phyloP scores from a whole-genome alignment of 2,113 vertebrate species.

The Verasper variegatus region DNA sequence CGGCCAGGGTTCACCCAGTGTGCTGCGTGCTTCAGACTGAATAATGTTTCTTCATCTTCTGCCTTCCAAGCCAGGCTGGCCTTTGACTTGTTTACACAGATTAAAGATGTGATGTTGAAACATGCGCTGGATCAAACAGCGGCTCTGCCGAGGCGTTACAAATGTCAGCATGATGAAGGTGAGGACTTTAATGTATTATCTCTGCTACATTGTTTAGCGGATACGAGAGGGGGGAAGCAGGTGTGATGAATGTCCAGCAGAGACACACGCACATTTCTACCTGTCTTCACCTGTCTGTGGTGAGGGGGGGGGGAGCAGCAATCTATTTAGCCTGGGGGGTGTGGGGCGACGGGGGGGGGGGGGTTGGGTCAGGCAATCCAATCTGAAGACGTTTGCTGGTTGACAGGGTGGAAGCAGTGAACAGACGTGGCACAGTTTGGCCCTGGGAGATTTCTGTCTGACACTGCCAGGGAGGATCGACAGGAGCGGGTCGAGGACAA shows the following conservation, averaged over 20 bases:
- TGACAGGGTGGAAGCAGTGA: slow-evolving; percentile 70
- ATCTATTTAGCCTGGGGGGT: slow-evolving; percentile 54
- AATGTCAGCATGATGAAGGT: slow-evolving; percentile 76
- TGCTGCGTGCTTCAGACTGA: slow-evolving; percentile 47
- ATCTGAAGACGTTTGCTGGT: slow-evolving; percentile 71
- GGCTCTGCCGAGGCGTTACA: slow-evolving; percentile 55
- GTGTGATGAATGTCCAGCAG: slow-evolving; percentile 66
- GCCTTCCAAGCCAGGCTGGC: slow-evolving; percentile 53
- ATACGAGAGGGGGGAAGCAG: slow-evolving; percentile 49
- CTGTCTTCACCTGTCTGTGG: slow-evolving; percentile 59
- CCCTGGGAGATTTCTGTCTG: slow-evolving; percentile 70
- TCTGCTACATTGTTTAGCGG: slow-evolving; percentile 52
- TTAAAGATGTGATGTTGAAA: slow-evolving; percentile 74
- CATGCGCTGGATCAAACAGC: slow-evolving; percentile 58
- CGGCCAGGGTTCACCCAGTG: slow-evolving; percentile 26
- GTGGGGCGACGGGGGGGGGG: not conserved
- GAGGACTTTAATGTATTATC: slow-evolving; percentile 72
- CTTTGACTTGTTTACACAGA: slow-evolving; percentile 80
- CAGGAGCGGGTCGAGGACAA: slow-evolving; percentile 53
- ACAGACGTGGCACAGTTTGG: slow-evolving; percentile 64
- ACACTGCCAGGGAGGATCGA: slow-evolving; percentile 47
- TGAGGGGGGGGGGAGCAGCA: not conserved
- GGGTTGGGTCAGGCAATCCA: slow-evolving; percentile 51
- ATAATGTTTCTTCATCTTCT: slow-evolving; percentile 54
- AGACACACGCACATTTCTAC: slow-evolving; percentile 59